These are phyloP conservation scores for Halocaridina rubra DNA, from an alignment of 2,888 invertebrate species.

Conservation along the genomic window DNA sequence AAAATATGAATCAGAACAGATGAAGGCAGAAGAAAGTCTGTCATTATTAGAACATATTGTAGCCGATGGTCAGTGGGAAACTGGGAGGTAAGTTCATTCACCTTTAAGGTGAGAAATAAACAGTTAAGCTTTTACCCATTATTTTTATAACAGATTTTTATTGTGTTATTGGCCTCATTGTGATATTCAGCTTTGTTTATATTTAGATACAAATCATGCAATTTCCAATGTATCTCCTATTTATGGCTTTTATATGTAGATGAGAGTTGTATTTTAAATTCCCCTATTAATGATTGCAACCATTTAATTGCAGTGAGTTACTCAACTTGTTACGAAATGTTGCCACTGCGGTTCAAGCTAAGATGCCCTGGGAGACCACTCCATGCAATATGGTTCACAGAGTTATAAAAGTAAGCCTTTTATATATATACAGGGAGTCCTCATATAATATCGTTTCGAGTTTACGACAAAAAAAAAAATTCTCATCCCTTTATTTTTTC, in stretches of 20 bases:
- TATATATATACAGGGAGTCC: no score
- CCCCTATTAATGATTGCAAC: background rate
- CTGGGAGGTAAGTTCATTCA: slow-evolving; percentile 40
- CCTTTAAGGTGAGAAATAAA: no score
- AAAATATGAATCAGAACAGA: slow-evolving; percentile 42
- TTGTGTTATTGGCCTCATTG: background rate
- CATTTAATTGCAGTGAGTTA: slow-evolving; percentile 19
- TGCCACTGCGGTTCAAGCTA: slow-evolving; percentile 15
- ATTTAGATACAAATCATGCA: no score
- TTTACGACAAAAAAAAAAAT: no score
- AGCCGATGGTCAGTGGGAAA: slow-evolving; percentile 13
- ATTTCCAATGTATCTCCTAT: no score
- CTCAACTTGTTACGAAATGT: slow-evolving; percentile 44
- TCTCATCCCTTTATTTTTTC: no score
- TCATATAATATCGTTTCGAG: no score
- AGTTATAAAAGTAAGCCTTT: slow-evolving; percentile 44
- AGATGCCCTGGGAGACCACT: slow-evolving; percentile 54
- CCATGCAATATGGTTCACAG: slow-evolving; percentile 54
- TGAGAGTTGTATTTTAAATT: background rate
- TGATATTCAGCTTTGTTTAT: background rate
- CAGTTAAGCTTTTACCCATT: background rate
- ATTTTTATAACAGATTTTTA: background rate
- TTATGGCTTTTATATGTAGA: no score
- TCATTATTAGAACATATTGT: slow-evolving; percentile 31
- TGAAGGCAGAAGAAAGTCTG: slow-evolving; percentile 42